Evolutionary conservation across 2,113 vertebrate genomes (phyloP).

Genomic region (Myodes glareolus): DNA sequence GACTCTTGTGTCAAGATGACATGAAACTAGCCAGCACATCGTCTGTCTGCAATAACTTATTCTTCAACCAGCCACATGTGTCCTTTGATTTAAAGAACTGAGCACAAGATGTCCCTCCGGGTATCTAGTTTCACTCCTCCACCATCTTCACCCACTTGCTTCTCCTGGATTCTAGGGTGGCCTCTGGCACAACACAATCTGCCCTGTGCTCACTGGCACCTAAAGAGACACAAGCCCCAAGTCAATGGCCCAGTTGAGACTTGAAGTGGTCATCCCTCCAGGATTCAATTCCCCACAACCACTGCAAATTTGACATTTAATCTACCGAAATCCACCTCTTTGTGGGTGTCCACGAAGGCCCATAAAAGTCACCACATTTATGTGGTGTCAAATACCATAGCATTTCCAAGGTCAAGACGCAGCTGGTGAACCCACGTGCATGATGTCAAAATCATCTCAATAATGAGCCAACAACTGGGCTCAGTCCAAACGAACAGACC

Average conservation of each 20-base stretch:
- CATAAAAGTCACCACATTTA: conserved; percentile 80
- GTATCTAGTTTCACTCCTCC: background rate
- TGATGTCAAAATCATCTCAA: conserved; percentile 15
- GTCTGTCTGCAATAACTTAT: conserved; percentile 30
- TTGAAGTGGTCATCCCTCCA: conserved; percentile 2
- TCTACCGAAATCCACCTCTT: conserved; percentile 80
- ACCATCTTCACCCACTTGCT: accelerated
- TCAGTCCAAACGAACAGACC: background rate
- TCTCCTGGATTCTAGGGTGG: background rate
- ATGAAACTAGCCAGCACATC: background rate
- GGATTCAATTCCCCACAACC: conserved; percentile 62
- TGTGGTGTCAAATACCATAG: conserved; percentile 73
- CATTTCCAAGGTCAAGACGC: conserved; percentile 63
- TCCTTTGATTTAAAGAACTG: conserved; percentile 23
- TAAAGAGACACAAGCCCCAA: conserved; percentile 1
- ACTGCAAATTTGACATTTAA: conserved; percentile 81
- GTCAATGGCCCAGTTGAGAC: conserved; percentile 12
- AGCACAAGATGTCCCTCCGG: background rate
- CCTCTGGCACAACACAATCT: background rate
- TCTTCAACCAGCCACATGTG: background rate
- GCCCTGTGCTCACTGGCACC: background rate
- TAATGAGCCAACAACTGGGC: background rate
- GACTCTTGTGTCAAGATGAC: background rate
- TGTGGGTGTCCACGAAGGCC: conserved; percentile 75
- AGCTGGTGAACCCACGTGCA: conserved; percentile 51